Evolutionary conservation across 2,113 vertebrate species (phyloP), one percentile per base, ranked within the genome.

Genomic region (Tychaedon coryphoeus): DNA sequence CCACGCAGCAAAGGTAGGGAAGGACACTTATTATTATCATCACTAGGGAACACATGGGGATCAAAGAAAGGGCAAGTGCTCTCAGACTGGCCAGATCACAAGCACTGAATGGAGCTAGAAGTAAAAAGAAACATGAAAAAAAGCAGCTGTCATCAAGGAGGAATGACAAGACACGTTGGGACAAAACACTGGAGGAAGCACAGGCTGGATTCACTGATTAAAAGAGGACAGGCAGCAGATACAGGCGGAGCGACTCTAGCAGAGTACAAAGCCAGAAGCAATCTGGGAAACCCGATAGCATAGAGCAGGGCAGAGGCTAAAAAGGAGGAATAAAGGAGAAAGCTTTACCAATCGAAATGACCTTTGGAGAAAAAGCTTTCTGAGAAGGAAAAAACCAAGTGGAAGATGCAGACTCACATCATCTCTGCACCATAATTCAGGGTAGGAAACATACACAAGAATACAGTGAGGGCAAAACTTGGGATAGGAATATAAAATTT

Each of bases 61-160:
- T 94, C 79, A 95, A 93, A 95, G 81, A 86, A 72, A 77, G 64
- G 50, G 56, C 85, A 96, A 89, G 72, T 43, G 73, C 36, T 77
- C 92, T 82, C 87, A 67, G 11, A 28, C 42, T 58, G 42, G 25
- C 62, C 80, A 62, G 66, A 96, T 89, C 93, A 92, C 53, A 95
- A 84, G 70, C n/a, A 2, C 40, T 61, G 85, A 90, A 71, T 3
- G 13, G 72, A 95, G 66, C 13, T 58, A 92, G 77, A 75, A 81
- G 40, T 45, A 91, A 91, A 80, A 93, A 92, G 71, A 88, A 92
- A 60, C 14, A 51, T 12, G 14, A 75, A 65, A 69, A 93, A 88
- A 58, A 54, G 34, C 40, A 19, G 69, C 53, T 82, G 83, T 75
- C 70, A 38, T 92, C 90, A 81, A 47, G 38, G 43, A 86, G 76